Evolutionary conservation across 2,888 invertebrate genomes (phyloP).

Genomic region (Hyposoter dolosus): DNA sequence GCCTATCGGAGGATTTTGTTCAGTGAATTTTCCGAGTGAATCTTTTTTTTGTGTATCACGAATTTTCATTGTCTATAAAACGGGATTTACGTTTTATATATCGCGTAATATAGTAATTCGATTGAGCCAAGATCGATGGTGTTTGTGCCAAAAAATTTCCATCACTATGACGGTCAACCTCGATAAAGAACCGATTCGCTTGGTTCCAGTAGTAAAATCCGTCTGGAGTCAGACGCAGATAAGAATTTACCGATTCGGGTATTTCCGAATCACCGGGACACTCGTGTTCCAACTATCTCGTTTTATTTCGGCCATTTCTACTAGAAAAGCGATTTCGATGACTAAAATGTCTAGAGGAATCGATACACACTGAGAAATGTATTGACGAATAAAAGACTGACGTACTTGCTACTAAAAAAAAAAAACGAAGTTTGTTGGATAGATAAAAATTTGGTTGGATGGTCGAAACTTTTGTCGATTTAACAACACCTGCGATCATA

Average conservation of each 20-base stretch:
- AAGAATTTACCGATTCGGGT: conserved; percentile 20
- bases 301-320: conserved; percentile 12
- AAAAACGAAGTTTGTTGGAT: too few relatives aligned
- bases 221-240: conserved; percentile 36
- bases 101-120: not conserved
- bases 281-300: conserved; percentile 1
- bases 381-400: too few relatives aligned
- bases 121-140: not conserved
- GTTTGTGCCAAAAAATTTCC: not conserved
- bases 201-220: conserved; percentile 37
- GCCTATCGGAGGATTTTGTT: conserved; percentile 8
- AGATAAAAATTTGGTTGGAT: too few relatives aligned
- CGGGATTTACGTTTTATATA: not conserved
- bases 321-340: not conserved
- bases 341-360: not conserved
- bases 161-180: not conserved
- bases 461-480: too few relatives aligned
- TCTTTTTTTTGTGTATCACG: not conserved
- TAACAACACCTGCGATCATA: too few relatives aligned
- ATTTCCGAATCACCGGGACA: conserved; percentile 21
- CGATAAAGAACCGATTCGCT: not conserved
- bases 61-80: not conserved
- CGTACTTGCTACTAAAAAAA: too few relatives aligned
- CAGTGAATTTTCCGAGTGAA: not conserved
- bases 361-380: too few relatives aligned